Percentiles rank a stretch among this genome's conserved stretches.
Conservation (phyloP, 2,888 invertebrate species). For the Strigamia maritima region DNA sequence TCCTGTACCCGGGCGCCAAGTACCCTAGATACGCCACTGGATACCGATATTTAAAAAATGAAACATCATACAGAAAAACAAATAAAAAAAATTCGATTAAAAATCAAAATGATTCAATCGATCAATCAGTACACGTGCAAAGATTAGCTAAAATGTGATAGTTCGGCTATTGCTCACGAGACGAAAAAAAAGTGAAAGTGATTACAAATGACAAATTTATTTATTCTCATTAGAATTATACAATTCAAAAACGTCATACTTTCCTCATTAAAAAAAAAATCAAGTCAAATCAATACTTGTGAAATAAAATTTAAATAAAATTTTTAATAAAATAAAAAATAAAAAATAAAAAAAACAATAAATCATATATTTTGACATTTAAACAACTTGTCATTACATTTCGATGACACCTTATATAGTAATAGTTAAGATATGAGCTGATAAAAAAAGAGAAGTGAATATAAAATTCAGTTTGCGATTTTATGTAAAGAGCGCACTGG, state of each 20-base stretch:
- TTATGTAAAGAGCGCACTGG: neutral
- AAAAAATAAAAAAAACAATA: neutral
- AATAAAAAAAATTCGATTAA: neutral
- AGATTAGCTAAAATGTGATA: neutral
- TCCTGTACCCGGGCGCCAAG: too few species aligned
- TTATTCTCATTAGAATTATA: too few species aligned
- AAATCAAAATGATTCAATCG: neutral
- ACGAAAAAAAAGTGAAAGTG: too few species aligned
- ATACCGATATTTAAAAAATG: too few species aligned
- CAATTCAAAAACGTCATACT: too few species aligned
- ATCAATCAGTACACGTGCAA: neutral
- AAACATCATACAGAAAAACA: too few species aligned
- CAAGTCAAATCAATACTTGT: too few species aligned
- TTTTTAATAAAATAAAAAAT: neutral
- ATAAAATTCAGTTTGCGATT: neutral
- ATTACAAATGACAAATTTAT: too few species aligned
- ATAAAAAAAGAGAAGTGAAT: neutral
- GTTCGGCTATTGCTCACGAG: neutral
- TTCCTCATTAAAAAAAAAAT: too few species aligned
- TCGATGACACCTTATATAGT: too few species aligned
- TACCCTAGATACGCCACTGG: too few species aligned
- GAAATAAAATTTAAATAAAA: neutral
- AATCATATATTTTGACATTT: neutral
- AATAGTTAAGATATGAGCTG: neutral
- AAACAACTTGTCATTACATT: too few species aligned